Evolutionary conservation across 2,113 vertebrate species (phyloP), one percentile per base, ranked within the genome.

Genomic region (Gallinago undulata): DNA sequence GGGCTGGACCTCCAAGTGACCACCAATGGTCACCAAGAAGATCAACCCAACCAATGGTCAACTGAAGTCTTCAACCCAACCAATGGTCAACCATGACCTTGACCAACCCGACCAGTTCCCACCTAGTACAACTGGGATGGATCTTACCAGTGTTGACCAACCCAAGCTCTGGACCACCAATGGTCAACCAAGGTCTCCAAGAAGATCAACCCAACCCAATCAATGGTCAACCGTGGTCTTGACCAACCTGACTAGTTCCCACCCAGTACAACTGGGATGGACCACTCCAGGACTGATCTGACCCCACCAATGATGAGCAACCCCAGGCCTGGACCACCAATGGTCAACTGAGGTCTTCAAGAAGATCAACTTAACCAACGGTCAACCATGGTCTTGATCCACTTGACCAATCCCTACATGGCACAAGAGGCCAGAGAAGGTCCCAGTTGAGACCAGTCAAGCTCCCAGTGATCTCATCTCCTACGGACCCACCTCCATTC

Each of bases 271-370:
- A 33, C 21, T 3, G 7, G 19, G 23, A 45, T 4, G 14, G 35
- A 5, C 28, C 28, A 18, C 24, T 41, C 51, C 30, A 19, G 8
- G 22, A 9, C 70, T 56, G 2, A 5, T 4, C 39, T 39, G 33
- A n/a, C 16, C 37, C 27, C 50, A 22, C 4, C 7, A 4, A 7
- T 30, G 4, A 13, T 35, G 33, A 14, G 13, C 51, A 18, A 55
- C 8, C 28, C 37, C 28, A 43, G 6, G 13, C 5, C 35, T 24
- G 19, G 19, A 17, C 33, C 33, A 18, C 19, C 48, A 16, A 19
- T 2, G 4, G 12, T 21, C 72, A 74, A 57, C 31, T 3, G 1
- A 56, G 31, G 1, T 7, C 70, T 14, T 2, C 35, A 3, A 41
- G 11, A 43, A 24, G 19, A 11, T 21, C 50, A 16, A 55, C 13